Conservation (phyloP, 2,797 vertebrate species). For the Lophius americanus region DNA sequence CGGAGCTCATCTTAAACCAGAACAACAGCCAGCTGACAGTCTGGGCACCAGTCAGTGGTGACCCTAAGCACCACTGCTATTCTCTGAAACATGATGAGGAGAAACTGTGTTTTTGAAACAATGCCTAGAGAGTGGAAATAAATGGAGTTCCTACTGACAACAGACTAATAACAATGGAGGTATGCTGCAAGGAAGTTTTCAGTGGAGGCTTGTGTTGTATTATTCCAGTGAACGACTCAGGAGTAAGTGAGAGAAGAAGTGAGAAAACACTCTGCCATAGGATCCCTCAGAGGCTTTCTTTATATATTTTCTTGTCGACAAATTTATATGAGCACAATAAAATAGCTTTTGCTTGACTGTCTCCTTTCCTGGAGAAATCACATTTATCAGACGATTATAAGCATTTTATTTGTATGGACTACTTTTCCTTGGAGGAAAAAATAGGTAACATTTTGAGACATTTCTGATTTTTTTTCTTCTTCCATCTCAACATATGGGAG, state of each 20-base stretch:
- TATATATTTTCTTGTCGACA: slow-evolving; percentile 76
- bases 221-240: slow-evolving; percentile 61
- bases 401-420: slow-evolving; percentile 18
- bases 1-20: slow-evolving; percentile 36
- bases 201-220: slow-evolving; percentile 53
- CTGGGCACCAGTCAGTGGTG: slow-evolving; percentile 13
- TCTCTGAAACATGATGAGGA: slow-evolving; percentile 56
- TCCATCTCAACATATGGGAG: neutral
- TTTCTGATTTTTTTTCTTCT: neutral
- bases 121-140: slow-evolving; percentile 63
- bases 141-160: slow-evolving; percentile 53
- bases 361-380: slow-evolving; percentile 64
- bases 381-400: slow-evolving; percentile 20
- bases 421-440: too few relatives aligned
- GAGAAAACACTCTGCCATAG: slow-evolving; percentile 49
- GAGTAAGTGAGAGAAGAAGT: slow-evolving; percentile 34
- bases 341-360: slow-evolving; percentile 75
- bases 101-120: slow-evolving; percentile 66
- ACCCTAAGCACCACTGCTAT: slow-evolving; percentile 46
- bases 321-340: slow-evolving; percentile 88
- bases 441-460: too few relatives aligned
- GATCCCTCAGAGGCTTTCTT: slow-evolving; percentile 68
- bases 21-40: slow-evolving; percentile 12
- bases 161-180: slow-evolving; percentile 47
- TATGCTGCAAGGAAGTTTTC: slow-evolving; percentile 52